A percentile compares a stretch with the other conserved stretches of the same genome.
Evolutionary conservation across 1,140 invertebrate genomes (phyloP).

Genomic region (Luehdorfia chinensis): DNA sequence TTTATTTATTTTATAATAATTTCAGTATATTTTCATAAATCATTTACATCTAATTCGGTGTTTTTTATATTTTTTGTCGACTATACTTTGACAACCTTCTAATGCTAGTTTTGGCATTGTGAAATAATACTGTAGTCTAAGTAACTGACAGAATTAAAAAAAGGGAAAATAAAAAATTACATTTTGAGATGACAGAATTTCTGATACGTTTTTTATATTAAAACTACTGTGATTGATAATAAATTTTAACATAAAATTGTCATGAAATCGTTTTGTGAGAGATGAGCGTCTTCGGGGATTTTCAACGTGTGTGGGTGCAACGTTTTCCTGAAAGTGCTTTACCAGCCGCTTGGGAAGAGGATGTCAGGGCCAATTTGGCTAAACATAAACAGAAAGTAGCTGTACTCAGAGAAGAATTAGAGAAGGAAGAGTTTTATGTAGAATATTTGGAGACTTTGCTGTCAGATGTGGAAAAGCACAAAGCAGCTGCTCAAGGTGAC

Average conservation of each 20-base stretch:
- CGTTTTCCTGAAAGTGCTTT: constrained; percentile 92
- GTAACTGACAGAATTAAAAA: constrained; percentile 11
- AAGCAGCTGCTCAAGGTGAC: constrained; percentile 61
- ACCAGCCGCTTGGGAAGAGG: constrained; percentile 93
- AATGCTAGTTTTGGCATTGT: too few relatives aligned
- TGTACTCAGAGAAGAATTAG: constrained; percentile 88
- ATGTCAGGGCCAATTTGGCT: constrained; percentile 90
- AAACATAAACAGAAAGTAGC: constrained; percentile 91
- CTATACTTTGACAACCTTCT: too few relatives aligned
- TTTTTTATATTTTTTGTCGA: too few relatives aligned
- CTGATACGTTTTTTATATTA: constrained; percentile 53
- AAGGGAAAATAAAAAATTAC: constrained; percentile 30
- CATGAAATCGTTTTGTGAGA: constrained; percentile 76
- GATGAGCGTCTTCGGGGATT: constrained; percentile 93
- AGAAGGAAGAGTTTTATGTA: constrained; percentile 93
- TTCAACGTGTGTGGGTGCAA: constrained; percentile 91
- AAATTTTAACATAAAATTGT: constrained; percentile 70
- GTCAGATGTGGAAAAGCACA: constrained; percentile 88
- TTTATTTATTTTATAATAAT: too few relatives aligned
- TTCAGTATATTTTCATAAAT: too few relatives aligned
- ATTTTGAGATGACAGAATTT: constrained; percentile 56
- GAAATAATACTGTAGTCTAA: background rate
- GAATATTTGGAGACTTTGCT: constrained; percentile 90
- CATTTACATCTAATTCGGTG: too few relatives aligned
- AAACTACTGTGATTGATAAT: constrained; percentile 42